A percentile compares a stretch with the other conserved stretches of the same genome.
Conservation (phyloP, 2,888 invertebrate genomes). For the Esperia sulphurella region DNA sequence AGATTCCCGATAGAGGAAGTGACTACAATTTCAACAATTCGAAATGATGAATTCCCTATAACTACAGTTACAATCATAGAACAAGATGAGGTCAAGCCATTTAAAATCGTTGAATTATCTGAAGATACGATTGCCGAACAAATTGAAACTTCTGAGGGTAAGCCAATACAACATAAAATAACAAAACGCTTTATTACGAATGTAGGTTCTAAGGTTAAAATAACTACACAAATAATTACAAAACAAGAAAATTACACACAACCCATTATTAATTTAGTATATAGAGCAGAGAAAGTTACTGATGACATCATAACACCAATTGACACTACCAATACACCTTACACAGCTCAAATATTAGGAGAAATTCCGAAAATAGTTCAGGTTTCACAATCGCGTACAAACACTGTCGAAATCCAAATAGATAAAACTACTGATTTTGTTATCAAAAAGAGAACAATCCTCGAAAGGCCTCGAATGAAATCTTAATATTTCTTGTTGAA, state of each 20-base stretch:
- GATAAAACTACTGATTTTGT: too few species aligned
- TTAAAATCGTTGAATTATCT: conserved; percentile 23
- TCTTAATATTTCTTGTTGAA: too few species aligned
- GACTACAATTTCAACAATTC: conserved; percentile 58
- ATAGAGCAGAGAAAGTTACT: conserved; percentile 17
- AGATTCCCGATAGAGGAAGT: conserved; percentile 57
- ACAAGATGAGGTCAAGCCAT: conserved; percentile 28
- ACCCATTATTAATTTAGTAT: conserved; percentile 35
- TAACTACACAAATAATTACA: conserved; percentile 14
- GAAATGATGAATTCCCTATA: conserved; percentile 43
- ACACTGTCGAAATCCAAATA: too few species aligned
- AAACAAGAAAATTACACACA: conserved; percentile 14
- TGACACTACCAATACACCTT: too few species aligned
- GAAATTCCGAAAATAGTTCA: too few species aligned
- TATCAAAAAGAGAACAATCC: too few species aligned
- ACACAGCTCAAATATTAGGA: neutral
- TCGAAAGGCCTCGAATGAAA: too few species aligned
- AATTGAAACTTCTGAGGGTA: conserved; percentile 28
- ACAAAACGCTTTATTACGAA: conserved; percentile 32
- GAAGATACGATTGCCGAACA: conserved; percentile 25
- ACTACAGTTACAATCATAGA: conserved; percentile 35
- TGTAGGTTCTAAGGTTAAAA: conserved; percentile 25
- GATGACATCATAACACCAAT: neutral
- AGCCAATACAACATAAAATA: conserved; percentile 26
- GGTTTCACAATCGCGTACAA: too few species aligned